Evolutionary conservation across 2,888 invertebrate genomes (phyloP).

Genomic region (Deroplatys truncata): DNA sequence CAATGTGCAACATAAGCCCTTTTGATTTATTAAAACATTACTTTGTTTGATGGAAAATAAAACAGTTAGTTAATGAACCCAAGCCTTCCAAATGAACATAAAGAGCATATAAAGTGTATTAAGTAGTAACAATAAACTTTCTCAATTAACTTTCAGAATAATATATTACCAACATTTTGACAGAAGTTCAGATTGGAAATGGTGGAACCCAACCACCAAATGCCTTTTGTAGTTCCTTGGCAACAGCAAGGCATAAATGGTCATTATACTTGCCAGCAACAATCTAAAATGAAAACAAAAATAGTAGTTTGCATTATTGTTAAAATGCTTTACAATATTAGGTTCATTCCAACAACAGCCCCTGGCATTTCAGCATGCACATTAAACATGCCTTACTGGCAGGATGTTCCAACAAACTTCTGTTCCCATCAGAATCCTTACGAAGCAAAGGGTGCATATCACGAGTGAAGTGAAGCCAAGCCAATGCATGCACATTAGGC

Average conservation of each 20-base stretch:
- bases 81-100: not conserved
- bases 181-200: constrained; percentile 35
- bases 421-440: no score
- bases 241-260: constrained; percentile 68
- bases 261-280: constrained; percentile 67
- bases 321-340: no score
- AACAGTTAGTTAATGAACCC: not conserved
- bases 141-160: not conserved
- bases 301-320: not conserved
- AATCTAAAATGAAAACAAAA: constrained; percentile 42
- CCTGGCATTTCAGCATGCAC: no score
- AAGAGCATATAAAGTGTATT: not conserved
- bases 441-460: no score
- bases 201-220: constrained; percentile 71
- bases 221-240: constrained; percentile 59
- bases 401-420: no score
- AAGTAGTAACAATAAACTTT: not conserved
- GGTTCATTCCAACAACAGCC: no score
- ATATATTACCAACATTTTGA: not conserved
- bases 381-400: no score
- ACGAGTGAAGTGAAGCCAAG: no score
- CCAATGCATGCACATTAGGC: no score
- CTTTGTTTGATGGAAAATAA: not conserved
- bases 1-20: no score
- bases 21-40: no score